Base-by-base conservation (phyloP, 2,113 vertebrate genomes). In the Apteryx owenii region DNA sequence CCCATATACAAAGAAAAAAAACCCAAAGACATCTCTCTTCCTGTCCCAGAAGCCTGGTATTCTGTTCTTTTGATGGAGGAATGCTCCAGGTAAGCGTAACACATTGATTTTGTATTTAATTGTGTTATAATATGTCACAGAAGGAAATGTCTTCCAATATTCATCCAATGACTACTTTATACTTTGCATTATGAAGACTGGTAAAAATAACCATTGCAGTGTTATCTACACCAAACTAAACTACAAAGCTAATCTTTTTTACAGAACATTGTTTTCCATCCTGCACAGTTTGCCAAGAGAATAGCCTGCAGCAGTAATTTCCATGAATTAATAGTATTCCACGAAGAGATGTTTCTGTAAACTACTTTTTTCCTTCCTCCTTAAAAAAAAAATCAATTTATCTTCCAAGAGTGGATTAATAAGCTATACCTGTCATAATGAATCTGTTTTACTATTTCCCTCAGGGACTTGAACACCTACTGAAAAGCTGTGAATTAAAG, bases 341-440 rank as follows among this genome's bases (percentile, higher is more conserved):
- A 79, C 26, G 26, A 75, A 93, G 72, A 89, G 61, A 85, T 33
- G 13, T 88, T 96, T 93, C 54, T 61, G 25, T 79, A 84, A 94
- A 90, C 20, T 12, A 54, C 38, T 69, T 96, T 78, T 91, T 96
- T 33, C 29, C 44, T 93, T 91, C 64, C 33, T 87, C n/a, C 93
- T 93, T 60, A 92, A 88, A 56, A 62, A 58, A 58, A 91, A 96
- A 94, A 93, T 82, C 64, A n/a, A 78, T 92, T 76, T 93, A 38
- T 90, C 58, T 93, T 90, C 54, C 70, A 72, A 65, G 44, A 40
- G 9, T 84, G 68, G 77, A 95, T 92, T 91, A 92, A 96, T 93
- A 92, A 93, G 2, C 3, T 90, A 46, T 93, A 86, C 80, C 69
- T 96, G 19, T 23, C 88, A 31, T 51, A 95, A 94, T 90, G 61